Evolutionary conservation across 2,797 vertebrate species (phyloP).

Genomic region (Gallinago solitaria): DNA sequence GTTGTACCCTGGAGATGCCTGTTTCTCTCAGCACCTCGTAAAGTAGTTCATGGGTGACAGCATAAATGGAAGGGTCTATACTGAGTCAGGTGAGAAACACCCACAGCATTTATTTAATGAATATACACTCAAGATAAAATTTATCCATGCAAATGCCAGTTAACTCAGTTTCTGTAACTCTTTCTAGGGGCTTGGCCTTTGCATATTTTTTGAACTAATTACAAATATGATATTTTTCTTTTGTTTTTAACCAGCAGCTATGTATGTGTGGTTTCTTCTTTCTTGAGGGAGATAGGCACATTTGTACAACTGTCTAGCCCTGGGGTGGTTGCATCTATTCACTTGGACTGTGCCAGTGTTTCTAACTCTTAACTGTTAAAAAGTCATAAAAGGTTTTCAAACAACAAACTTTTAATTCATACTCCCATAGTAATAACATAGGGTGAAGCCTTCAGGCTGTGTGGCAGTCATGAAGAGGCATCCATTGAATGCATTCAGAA

Average conservation of each 20-base stretch:
- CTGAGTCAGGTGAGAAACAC: background rate
- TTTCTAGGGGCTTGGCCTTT: background rate
- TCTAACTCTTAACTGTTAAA: background rate
- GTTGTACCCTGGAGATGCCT: background rate
- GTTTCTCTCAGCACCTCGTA: background rate
- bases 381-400: background rate
- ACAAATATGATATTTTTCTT: background rate
- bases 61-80: background rate
- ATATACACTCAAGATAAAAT: background rate
- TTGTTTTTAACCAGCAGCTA: background rate
- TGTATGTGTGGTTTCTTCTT: background rate
- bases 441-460: background rate
- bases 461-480: background rate
- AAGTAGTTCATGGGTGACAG: background rate
- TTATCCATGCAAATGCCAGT: background rate
- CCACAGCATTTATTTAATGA: background rate
- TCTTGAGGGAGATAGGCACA: background rate
- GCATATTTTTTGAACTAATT: background rate
- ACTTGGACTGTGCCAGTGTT: background rate
- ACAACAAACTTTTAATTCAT: background rate
- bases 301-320: background rate
- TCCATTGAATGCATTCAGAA: background rate
- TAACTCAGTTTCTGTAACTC: background rate
- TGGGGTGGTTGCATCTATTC: background rate
- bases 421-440: background rate